Percentiles rank a stretch among this genome's conserved stretches.
Evolutionary conservation across 2,888 invertebrate genomes (phyloP).

Genomic region (Agrilus biguttatus): DNA sequence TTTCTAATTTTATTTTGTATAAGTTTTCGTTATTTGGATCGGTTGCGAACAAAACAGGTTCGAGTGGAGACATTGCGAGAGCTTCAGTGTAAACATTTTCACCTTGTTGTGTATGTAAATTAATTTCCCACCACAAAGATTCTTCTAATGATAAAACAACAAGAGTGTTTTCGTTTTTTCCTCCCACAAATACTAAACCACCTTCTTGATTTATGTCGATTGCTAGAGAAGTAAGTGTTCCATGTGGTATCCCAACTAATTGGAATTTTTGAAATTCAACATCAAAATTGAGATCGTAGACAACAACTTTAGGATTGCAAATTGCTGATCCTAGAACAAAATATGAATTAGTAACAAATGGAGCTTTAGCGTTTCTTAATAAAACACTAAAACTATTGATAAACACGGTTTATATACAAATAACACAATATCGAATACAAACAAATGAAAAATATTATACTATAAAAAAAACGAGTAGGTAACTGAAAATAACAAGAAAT

Average conservation of each 20-base stretch:
- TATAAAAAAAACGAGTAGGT: too few relatives aligned
- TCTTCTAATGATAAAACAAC: conserved; percentile 20
- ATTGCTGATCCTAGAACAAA: conserved; percentile 14
- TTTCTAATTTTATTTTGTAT: too few relatives aligned
- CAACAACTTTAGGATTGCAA: conserved; percentile 29
- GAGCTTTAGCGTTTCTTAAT: too few relatives aligned
- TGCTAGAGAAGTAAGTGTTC: conserved; percentile 20
- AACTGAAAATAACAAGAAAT: too few relatives aligned
- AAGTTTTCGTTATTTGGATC: too few relatives aligned
- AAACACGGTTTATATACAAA: too few relatives aligned
- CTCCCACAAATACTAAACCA: conserved; percentile 28
- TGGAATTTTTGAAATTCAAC: conserved; percentile 13
- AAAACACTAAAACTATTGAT: too few relatives aligned
- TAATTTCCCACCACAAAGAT: conserved; percentile 23
- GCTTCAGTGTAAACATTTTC: conserved; percentile 17
- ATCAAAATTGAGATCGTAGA: conserved; percentile 27
- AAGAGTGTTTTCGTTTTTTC: conserved; percentile 19
- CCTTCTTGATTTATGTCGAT: conserved; percentile 19
- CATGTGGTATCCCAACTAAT: conserved; percentile 15
- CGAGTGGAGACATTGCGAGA: conserved; percentile 23
- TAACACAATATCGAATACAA: too few relatives aligned
- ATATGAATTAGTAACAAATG: too few relatives aligned
- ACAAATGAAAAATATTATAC: too few relatives aligned
- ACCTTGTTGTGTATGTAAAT: conserved; percentile 1
- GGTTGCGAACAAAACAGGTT: conserved; percentile 16